These are phyloP conservation scores for Orchesella cincta DNA, from an alignment of 1,140 invertebrate genomes.

Conservation along the genomic window DNA sequence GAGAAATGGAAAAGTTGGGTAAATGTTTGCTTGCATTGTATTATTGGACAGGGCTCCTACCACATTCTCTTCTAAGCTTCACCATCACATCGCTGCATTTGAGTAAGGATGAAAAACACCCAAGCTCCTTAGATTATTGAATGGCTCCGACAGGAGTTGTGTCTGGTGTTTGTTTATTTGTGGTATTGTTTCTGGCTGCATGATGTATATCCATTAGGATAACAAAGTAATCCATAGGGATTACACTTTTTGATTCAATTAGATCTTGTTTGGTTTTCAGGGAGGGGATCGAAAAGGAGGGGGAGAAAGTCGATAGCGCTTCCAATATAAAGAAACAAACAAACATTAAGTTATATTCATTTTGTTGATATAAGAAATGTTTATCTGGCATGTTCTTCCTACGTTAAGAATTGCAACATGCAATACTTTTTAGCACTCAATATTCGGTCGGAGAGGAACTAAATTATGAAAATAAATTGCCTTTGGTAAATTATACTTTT, in stretches of 20 bases:
- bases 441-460: too few relatives aligned
- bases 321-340: too few relatives aligned
- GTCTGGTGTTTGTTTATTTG: neutral
- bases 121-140: neutral
- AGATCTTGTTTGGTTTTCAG: neutral
- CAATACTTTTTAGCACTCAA: too few relatives aligned
- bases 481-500: too few relatives aligned
- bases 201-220: slow-evolving; percentile 3
- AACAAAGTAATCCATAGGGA: slow-evolving; percentile 9
- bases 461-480: too few relatives aligned
- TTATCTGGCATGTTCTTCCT: too few relatives aligned
- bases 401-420: too few relatives aligned
- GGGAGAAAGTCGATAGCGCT: too few relatives aligned
- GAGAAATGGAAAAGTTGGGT: slow-evolving; percentile 16
- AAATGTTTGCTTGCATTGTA: slow-evolving; percentile 11
- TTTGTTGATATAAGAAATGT: too few relatives aligned
- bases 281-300: neutral
- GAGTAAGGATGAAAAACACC: neutral
- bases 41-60: too few relatives aligned
- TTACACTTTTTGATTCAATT: slow-evolving; percentile 9
- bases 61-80: too few relatives aligned
- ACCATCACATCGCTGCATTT: neutral
- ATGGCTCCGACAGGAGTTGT: neutral
- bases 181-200: neutral
- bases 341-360: too few relatives aligned